Conservation (phyloP, 1,140 invertebrate genomes). For the Bombus haemorrhoidalis region DNA sequence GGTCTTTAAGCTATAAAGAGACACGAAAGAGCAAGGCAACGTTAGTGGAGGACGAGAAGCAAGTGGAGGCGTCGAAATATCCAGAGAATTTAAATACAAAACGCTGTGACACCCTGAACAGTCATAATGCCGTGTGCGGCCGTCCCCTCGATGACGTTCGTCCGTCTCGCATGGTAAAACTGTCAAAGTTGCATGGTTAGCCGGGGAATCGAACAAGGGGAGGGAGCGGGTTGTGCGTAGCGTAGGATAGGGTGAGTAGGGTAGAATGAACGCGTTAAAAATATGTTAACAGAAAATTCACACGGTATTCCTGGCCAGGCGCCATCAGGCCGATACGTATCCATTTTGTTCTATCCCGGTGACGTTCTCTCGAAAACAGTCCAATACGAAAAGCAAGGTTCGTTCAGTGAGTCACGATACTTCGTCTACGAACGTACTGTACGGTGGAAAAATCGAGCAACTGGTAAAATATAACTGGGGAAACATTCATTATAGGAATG, state of each 20-base stretch:
- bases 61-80: constrained; percentile 4
- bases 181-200: constrained; percentile 4
- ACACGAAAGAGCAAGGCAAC: not conserved
- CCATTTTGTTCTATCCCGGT: constrained; percentile 14
- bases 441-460: not conserved
- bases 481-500: not conserved
- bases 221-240: not conserved
- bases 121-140: constrained; percentile 10
- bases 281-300: constrained; percentile 25
- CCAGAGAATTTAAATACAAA: constrained; percentile 9
- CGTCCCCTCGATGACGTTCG: not conserved
- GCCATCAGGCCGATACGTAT: not conserved
- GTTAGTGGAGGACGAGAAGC: not conserved
- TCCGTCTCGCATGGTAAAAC: constrained; percentile 7
- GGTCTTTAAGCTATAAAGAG: not conserved
- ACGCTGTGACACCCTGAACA: not conserved
- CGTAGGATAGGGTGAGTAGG: not conserved
- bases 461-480: not conserved
- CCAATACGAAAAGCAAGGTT: not conserved
- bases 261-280: constrained; percentile 15
- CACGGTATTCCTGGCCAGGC: constrained; percentile 18
- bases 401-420: not conserved
- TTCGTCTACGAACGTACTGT: too few species aligned
- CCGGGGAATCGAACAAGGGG: not conserved
- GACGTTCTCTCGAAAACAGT: constrained; percentile 1